Evolutionary conservation across 1,140 invertebrate species (phyloP).

Genomic region (Prorops nasuta): DNA sequence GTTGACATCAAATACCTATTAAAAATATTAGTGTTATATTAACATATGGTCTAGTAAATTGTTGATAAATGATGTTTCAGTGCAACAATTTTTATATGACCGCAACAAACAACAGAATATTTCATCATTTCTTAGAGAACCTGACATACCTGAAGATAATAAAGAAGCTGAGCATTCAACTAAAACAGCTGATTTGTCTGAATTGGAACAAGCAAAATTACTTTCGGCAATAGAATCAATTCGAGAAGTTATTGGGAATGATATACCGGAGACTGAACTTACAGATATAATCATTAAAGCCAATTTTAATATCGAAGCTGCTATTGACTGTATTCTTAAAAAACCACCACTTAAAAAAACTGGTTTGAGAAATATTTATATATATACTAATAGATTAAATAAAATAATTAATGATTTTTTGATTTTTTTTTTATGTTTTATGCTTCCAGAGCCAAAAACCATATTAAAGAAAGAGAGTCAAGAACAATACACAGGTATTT

Average conservation of each 20-base stretch:
- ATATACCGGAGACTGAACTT: slow-evolving; percentile 68
- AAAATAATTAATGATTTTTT: background rate
- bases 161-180: slow-evolving; percentile 55
- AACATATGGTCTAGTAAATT: background rate
- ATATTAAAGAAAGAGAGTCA: slow-evolving; percentile 17
- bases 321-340: slow-evolving; percentile 72
- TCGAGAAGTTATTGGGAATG: slow-evolving; percentile 76
- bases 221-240: slow-evolving; percentile 83
- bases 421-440: background rate
- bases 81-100: slow-evolving; percentile 83
- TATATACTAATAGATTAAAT: background rate
- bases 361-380: slow-evolving; percentile 24
- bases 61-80: too few relatives aligned
- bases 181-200: slow-evolving; percentile 58
- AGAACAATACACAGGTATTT: slow-evolving; percentile 37
- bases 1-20: slow-evolving; percentile 24
- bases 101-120: slow-evolving; percentile 70
- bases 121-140: slow-evolving; percentile 69
- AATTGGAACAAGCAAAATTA: slow-evolving; percentile 70
- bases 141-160: slow-evolving; percentile 74
- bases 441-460: slow-evolving; percentile 23
- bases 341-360: slow-evolving; percentile 30
- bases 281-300: slow-evolving; percentile 65
- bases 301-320: slow-evolving; percentile 70
- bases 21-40: slow-evolving; percentile 1